phyloP scores from a whole-genome alignment of 2,888 invertebrate genomes.

The Spilarctia lutea region DNA sequence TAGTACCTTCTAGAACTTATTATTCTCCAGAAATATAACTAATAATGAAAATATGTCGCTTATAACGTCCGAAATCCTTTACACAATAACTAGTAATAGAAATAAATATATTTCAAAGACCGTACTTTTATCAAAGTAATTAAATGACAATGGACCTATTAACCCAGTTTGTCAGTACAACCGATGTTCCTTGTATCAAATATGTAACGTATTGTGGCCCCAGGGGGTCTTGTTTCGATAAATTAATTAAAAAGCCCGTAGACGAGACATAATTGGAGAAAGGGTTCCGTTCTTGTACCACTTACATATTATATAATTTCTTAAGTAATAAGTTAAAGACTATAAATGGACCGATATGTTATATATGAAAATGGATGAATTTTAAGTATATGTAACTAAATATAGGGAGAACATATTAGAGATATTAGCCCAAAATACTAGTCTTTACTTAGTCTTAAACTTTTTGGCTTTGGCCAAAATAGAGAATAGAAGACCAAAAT shows the following conservation, averaged over 20 bases:
- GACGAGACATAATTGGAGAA: slow-evolving; percentile 9
- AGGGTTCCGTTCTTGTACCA: slow-evolving; percentile 12
- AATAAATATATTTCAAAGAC: slow-evolving; percentile 21
- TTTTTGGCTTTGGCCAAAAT: no score
- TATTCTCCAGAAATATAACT: not conserved
- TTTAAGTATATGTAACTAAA: no score
- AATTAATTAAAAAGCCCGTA: slow-evolving; percentile 62
- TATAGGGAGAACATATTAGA: no score
- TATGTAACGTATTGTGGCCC: slow-evolving; percentile 46
- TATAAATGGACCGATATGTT: not conserved
- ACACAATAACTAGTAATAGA: slow-evolving; percentile 19
- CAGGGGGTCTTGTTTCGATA: slow-evolving; percentile 56
- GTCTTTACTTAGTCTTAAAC: not conserved
- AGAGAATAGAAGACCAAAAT: not conserved
- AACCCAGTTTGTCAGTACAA: slow-evolving; percentile 41
- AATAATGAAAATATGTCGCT: not conserved
- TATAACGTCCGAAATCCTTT: not conserved
- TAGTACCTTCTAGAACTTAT: no score
- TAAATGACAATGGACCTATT: slow-evolving; percentile 37
- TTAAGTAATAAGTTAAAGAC: not conserved
- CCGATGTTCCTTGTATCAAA: slow-evolving; percentile 50
- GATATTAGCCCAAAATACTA: not conserved
- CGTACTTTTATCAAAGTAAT: slow-evolving; percentile 28
- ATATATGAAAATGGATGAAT: no score
- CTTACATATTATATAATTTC: not conserved